Evolutionary conservation across 2,888 invertebrate species (phyloP), one percentile per base, ranked within the genome.

Genomic region (Eristalis arbustorum): DNA sequence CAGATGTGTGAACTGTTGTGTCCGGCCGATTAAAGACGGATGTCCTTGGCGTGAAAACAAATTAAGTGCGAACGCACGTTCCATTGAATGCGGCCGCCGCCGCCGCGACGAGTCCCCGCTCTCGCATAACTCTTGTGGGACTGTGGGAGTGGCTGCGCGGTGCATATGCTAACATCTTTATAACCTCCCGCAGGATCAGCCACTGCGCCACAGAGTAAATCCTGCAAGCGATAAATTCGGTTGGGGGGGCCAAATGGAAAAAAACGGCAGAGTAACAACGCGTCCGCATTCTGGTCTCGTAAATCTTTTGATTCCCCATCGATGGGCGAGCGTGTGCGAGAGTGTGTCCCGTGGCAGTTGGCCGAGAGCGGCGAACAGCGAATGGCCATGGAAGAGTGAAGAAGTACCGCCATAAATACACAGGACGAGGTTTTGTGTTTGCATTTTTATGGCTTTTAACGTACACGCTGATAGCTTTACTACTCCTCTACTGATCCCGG

Each of bases 41-140:
- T 42, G 42, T 85, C 73, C 72, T 85, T 85, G 81, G 40, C 49
- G 61, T 28, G 66, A 80, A 49, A 49, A 69, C 61, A 77, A 80
- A 84, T 84, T 84, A 84, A 76, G 80, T 84, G 84, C 76, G 76
- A 84, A 73, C 72, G 67, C 76, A 84, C 76, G 84, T 84, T 80
- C 76, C 73, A 59, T 57, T 78, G 31, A 31, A 31, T 31, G 73
- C 64, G 73, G 57, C 56, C 64, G 69, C 34, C 40, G 31, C 31
- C 31, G 10, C 31, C 31, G 31, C 1, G 8, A 61, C 40, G 77
- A 37, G 49, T 69, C 69, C 63, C 59, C 40, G 67, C 67, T 76
- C 68, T 11, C 14, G 61, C 31, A 42, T 42, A 42, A 42, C 4
- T 42, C 42, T 22, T 59, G 18, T 25, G 25, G 25, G 25, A n/a